Conservation (phyloP, 2,888 invertebrate species). For the Clitarchus hookeri region DNA sequence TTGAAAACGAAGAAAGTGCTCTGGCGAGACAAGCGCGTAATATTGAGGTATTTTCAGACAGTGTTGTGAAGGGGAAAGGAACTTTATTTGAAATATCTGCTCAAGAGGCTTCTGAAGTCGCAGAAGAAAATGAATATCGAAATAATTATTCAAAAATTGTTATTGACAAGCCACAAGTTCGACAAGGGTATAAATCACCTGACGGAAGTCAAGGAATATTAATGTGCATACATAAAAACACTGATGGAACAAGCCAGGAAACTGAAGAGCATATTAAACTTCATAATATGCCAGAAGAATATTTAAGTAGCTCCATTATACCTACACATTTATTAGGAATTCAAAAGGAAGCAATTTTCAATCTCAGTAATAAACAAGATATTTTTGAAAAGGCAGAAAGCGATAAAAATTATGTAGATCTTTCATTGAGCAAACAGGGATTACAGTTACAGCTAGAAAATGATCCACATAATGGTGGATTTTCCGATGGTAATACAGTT, state of each 20-base stretch:
- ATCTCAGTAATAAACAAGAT: neutral
- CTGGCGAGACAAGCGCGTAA: neutral
- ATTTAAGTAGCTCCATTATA: too few species aligned
- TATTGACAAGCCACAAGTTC: neutral
- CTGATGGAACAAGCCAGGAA: neutral
- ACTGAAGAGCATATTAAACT: neutral
- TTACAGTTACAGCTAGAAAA: too few species aligned
- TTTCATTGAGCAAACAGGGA: neutral
- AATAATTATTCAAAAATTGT: neutral
- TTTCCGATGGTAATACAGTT: neutral
- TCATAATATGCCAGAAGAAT: too few species aligned
- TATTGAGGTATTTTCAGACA: neutral
- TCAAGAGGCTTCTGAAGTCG: neutral
- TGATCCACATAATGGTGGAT: too few species aligned
- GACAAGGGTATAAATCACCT: neutral
- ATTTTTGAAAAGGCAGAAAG: neutral
- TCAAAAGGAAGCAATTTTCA: neutral
- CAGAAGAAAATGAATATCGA: neutral
- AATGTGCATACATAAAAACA: neutral
- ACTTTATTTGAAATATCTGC: neutral
- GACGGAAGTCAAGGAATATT: neutral
- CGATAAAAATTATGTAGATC: neutral
- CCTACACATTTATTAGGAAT: neutral
- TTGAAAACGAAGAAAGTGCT: neutral
- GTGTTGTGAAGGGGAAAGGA: neutral